Evolutionary conservation across 2,888 invertebrate genomes (phyloP), one percentile per base, ranked within the genome.

Genomic region (Drosophila macrothrix): DNA sequence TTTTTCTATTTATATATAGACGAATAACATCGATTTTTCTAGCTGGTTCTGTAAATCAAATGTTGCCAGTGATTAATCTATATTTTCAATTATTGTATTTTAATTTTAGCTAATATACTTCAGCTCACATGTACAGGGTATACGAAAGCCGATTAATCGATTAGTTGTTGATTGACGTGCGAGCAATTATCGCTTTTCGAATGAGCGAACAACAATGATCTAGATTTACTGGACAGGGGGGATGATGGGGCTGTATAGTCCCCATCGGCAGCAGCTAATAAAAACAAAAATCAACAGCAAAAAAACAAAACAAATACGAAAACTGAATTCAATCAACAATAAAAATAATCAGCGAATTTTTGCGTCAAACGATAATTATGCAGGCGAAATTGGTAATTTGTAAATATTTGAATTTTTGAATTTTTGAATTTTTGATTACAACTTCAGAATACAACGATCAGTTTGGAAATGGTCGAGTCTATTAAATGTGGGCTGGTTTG

Each of bases 131-230:
- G 19, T 37, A 19, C 56, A 55, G 67, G 67, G 67, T 54, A 77
- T 55, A 9, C 14, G 39, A 56, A n/a, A 60, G 35, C 61, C 81
- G 74, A 78, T 84, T 76, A 83, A 85, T 88, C 76, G 86, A 85
- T 86, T 85, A 58, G 72, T 66, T 78, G 76, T 67, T 66, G 62
- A 77, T 66, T 75, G 82, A 84, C 69, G 79, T 67, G 56, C 62
- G 73, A 29, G 50, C 76, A 84, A 76, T 82, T 84, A 83, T 73
- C 73, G 75, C 69, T 63, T 49, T 49, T 56, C 60, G 69, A 74
- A 63, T 67, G 67, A 61, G 52, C 59, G 53, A 70, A 62, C 56
- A 70, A 61, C 60, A 67, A 62, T 50, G 37, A 65, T 55, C 55
- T 56, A 29, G 31, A 7, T 39, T 33, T 28, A 73, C 49, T 69